phyloP scores from a whole-genome alignment of 92 coral and sea anemone species.

The Porites evermanni region DNA sequence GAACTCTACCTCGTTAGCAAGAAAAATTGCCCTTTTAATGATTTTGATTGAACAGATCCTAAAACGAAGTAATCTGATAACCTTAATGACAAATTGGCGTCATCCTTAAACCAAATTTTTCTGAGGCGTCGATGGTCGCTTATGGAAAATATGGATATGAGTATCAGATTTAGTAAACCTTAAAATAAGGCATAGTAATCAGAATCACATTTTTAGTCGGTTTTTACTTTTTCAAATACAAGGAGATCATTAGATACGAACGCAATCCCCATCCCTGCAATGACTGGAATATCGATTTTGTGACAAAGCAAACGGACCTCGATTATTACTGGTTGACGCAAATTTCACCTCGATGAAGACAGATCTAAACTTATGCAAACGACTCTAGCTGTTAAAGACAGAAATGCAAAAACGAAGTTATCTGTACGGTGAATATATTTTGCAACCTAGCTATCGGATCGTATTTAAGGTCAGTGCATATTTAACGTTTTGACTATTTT shows the following conservation, averaged over 20 bases:
- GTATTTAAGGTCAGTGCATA: neutral
- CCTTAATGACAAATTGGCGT: too few relatives aligned
- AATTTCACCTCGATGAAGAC: too few relatives aligned
- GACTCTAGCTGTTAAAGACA: neutral
- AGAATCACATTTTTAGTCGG: neutral
- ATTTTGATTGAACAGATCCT: too few relatives aligned
- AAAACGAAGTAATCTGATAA: too few relatives aligned
- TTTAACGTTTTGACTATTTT: neutral
- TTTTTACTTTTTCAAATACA: neutral
- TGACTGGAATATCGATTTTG: neutral
- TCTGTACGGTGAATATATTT: conserved; percentile 4
- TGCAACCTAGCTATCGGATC: conserved; percentile 11
- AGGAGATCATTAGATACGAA: neutral
- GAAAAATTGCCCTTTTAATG: too few relatives aligned
- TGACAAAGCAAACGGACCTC: neutral
- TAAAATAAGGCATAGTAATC: too few relatives aligned
- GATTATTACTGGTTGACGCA: neutral
- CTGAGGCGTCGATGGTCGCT: too few relatives aligned
- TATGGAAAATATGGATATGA: too few relatives aligned
- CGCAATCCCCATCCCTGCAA: neutral
- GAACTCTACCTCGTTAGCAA: too few relatives aligned
- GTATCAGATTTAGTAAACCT: too few relatives aligned
- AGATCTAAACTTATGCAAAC: neutral
- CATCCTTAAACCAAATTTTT: too few relatives aligned
- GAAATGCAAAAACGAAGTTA: neutral